These are phyloP conservation scores for Arctopsyche grandis DNA, from an alignment of 1,140 invertebrate genomes.

Conservation along the genomic window DNA sequence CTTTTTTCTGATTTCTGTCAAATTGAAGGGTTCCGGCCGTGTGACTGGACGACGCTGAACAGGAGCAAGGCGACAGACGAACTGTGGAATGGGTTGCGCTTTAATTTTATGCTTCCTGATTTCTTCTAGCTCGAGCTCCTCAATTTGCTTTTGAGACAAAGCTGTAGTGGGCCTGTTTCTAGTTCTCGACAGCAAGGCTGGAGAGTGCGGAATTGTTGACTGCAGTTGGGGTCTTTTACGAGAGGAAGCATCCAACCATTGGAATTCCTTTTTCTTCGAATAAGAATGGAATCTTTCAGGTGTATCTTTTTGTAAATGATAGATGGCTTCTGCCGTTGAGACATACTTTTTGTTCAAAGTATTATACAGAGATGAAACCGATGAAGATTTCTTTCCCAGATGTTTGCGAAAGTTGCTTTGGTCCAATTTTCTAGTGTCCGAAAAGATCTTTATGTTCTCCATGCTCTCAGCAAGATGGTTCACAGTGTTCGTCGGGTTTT, in stretches of 20 bases:
- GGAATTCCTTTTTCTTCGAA: constrained; percentile 54
- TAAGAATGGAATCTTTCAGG: constrained; percentile 61
- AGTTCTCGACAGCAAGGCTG: constrained; percentile 58
- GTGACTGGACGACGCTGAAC: constrained; percentile 57
- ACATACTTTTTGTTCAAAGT: constrained; percentile 56
- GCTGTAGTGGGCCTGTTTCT: constrained; percentile 55
- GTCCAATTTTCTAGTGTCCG: neutral
- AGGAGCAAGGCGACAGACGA: constrained; percentile 53
- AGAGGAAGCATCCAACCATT: neutral
- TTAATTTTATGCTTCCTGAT: constrained; percentile 58
- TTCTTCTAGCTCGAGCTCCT: constrained; percentile 57
- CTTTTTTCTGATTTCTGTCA: constrained; percentile 55
- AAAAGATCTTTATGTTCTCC: neutral
- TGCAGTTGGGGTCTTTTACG: constrained; percentile 54
- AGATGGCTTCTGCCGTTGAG: constrained; percentile 62
- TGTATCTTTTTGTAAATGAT: constrained; percentile 60
- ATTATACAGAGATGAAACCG: constrained; percentile 11
- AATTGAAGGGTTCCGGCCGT: constrained; percentile 57
- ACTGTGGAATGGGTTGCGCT: constrained; percentile 57
- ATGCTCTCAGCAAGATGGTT: neutral
- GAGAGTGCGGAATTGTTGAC: constrained; percentile 60
- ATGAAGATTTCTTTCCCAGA: constrained; percentile 14
- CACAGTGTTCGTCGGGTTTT: neutral
- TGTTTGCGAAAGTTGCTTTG: neutral
- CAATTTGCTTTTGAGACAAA: constrained; percentile 57